Evolutionary conservation across 2,113 vertebrate species (phyloP), one percentile per base, ranked within the genome.

Genomic region (Galemys pyrenaicus): DNA sequence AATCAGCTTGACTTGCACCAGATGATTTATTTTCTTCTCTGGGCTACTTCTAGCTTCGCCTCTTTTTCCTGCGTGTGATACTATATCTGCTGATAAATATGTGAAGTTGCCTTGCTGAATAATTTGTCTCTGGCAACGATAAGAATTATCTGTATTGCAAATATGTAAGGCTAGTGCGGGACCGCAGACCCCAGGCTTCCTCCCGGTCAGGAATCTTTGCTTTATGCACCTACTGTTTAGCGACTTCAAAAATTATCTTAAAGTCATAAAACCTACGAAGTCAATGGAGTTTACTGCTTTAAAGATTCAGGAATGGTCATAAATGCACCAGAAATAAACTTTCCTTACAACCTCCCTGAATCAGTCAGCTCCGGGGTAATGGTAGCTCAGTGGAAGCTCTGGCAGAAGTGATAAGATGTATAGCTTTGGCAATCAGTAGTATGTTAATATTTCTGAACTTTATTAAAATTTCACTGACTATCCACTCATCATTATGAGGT

Each of bases 121-220:
- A 89, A 96, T 96, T 93, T 95, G 90, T 96, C 89, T 95, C 78
- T 80, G 41, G 46, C 92, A 77, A 35, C 79, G 96, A 89, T 92
- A 95, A 92, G 77, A 83, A 49, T 82, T 84, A 79, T 73, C 90
- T 88, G 35, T 77, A 56, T 89, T 64, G 80, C 70, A 80, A 49
- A 62, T 60, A 28, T 11, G 10, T 22, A 17, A 58, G 79, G 46
- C 41, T 28, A 54, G 41, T 24, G 1, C 6, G 54, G 58, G 26
- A 12, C 3, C 1, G 26, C 12, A 3, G 60, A 17, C 26, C 28
- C 3, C 9, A 32, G 3, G 35, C 54, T 22, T 51, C 20, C 54
- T 56, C 65, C 56, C 44, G 30, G 49, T 46, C n/a, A 19, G 91
- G 83, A 28, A 56, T 20, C 37, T 24, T 4, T 62, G 32, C 28